Evolutionary conservation across 1,140 invertebrate species (phyloP).

Genomic region (Heliothis virescens): DNA sequence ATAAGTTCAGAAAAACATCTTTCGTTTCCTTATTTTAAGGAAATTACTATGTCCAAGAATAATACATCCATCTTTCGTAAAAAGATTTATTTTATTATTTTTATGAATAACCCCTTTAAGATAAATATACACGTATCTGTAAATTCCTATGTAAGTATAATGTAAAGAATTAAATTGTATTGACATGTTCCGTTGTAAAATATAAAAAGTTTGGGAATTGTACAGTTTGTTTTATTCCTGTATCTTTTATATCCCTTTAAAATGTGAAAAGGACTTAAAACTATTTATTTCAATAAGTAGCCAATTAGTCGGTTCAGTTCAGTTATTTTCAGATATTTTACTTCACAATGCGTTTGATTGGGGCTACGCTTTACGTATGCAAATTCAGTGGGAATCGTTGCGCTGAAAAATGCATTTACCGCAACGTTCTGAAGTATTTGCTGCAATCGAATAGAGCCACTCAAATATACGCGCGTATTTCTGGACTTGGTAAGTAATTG

Average conservation of each 20-base stretch:
- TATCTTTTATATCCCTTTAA: background rate
- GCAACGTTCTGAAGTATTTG: too few relatives aligned
- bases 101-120: slow-evolving; percentile 17
- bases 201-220: slow-evolving; percentile 58
- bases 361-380: too few relatives aligned
- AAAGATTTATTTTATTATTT: background rate
- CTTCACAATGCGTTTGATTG: too few relatives aligned
- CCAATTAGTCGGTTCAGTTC: too few relatives aligned
- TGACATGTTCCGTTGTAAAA: slow-evolving; percentile 63
- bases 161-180: slow-evolving; percentile 47
- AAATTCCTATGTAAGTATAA: slow-evolving; percentile 39
- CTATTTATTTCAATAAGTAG: too few relatives aligned
- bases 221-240: slow-evolving; percentile 35
- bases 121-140: slow-evolving; percentile 39
- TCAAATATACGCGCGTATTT: too few relatives aligned
- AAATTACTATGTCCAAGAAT: slow-evolving; percentile 42
- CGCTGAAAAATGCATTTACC: too few relatives aligned
- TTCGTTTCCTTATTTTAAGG: slow-evolving; percentile 45
- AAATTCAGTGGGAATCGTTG: too few relatives aligned
- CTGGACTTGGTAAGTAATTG: too few relatives aligned
- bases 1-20: slow-evolving; percentile 40
- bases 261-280: too few relatives aligned
- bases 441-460: too few relatives aligned
- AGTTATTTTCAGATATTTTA: too few relatives aligned
- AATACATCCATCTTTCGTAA: slow-evolving; percentile 40